Evolutionary conservation across 2,113 vertebrate genomes (phyloP).

Genomic region (Apeltes quadracus): DNA sequence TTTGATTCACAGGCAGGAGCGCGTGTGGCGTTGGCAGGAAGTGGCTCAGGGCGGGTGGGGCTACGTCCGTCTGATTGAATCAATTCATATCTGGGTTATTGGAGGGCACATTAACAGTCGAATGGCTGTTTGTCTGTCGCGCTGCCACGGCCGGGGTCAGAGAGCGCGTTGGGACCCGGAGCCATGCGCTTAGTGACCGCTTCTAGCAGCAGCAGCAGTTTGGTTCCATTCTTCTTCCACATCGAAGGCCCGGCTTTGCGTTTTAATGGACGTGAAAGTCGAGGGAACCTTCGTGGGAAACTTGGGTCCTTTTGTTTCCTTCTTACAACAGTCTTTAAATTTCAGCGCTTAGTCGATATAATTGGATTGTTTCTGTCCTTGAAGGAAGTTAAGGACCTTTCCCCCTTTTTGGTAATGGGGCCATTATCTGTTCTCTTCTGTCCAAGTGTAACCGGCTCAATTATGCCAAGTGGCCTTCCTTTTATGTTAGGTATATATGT

Average conservation of each 20-base stretch:
- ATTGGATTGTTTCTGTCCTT: conserved; percentile 15
- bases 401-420: not conserved
- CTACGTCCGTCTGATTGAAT: conserved; percentile 16
- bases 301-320: not conserved
- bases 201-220: too few species aligned
- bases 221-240: conserved; percentile 33
- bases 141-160: not conserved
- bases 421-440: not conserved
- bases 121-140: not conserved
- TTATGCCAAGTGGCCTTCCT: not conserved
- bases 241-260: conserved; percentile 1
- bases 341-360: not conserved
- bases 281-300: not conserved
- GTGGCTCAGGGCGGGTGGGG: conserved; percentile 19
- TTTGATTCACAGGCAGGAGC: conserved; percentile 32
- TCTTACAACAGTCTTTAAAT: not conserved
- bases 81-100: not conserved
- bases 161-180: not conserved
- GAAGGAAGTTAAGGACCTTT: conserved; percentile 6
- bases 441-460: not conserved
- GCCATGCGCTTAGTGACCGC: not conserved
- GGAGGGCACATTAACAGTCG: not conserved
- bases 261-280: not conserved
- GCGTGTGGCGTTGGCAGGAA: conserved; percentile 16
- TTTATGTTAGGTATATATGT: not conserved